Base-by-base conservation (phyloP, 2,797 vertebrate species). In the Euphonia xanthogaster region DNA sequence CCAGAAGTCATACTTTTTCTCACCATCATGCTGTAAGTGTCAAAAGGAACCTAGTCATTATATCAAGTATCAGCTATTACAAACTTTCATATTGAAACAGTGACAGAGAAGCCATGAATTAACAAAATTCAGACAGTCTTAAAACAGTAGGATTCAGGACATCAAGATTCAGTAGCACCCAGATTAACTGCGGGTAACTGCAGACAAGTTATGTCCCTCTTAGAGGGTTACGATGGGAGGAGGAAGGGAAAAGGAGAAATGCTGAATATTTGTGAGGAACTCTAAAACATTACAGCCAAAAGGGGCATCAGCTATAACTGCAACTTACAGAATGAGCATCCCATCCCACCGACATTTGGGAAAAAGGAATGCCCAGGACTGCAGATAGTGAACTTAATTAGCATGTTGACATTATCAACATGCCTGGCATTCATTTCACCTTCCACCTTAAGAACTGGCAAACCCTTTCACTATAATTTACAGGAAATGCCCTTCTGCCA, bases 1-100 rank as follows among this genome's bases (percentile, higher is more conserved):
- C 99, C 99, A 99, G 97, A 99, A 99, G 96, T 99, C 98, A 20
- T 98, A 98, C 86, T 98, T 99, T 97, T 98, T 98, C 95, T 98
- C 98, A 92, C 97, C 98, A 89, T 98, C 98, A 92, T 98, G 98
- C 98, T 99, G 97, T 95, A 97, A 86, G 93, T 73, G 95, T 89
- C 92, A 95, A 48, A 92, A 96, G 73, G 51, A 94, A 96, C 27
- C 21, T 7, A 88, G 77, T 96, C 63, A 96, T 60, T 85, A 72
- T 35, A 60, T 23, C 35, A 87, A 55, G 55, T n/a, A 66, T 35
- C 39, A 91, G 25, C 62, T 76, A 71, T 82, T 95, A 71, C 10
- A 21, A 77, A 45, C 61, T 81, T 92, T 90, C 45, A 30, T 75
- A 75, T 3, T 60, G 24, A 72, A 93, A 75, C 18, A 78, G 28